phyloP scores from a whole-genome alignment of 2,888 invertebrate species.

The Cheilosia soror region DNA sequence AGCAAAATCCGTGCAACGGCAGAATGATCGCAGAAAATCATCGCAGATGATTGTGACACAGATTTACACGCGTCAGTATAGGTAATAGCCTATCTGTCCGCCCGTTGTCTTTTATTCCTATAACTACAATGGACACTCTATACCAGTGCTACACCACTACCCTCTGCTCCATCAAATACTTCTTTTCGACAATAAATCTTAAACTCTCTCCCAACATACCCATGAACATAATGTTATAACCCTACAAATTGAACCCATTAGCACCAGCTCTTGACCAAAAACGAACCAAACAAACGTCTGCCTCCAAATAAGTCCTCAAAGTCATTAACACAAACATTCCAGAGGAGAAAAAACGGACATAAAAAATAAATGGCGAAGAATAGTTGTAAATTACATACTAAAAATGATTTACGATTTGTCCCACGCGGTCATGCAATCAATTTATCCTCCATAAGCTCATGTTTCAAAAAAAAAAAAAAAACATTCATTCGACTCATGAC shows the following conservation, averaged over 20 bases:
- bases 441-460: constrained; percentile 47
- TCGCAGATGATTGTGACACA: no score
- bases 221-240: no score
- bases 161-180: no score
- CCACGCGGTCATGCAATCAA: constrained; percentile 75
- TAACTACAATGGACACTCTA: no score
- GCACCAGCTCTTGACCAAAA: constrained; percentile 4
- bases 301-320: constrained; percentile 38
- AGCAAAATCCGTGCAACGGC: no score
- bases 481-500: constrained; percentile 29
- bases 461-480: constrained; percentile 12
- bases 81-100: no score
- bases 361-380: constrained; percentile 72
- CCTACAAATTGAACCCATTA: constrained; percentile 36
- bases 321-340: constrained; percentile 52
- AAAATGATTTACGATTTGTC: constrained; percentile 74
- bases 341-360: constrained; percentile 46
- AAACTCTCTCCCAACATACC: no score
- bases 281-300: not conserved
- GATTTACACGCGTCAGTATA: no score
- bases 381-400: constrained; percentile 71
- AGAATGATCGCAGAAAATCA: no score
- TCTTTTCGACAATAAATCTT: no score
- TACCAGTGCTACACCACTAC: no score
- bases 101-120: no score